A percentile compares a stretch with the other conserved stretches of the same genome.
phyloP scores from a whole-genome alignment of 2,113 vertebrate genomes.

The Nansenia antarctica region DNA sequence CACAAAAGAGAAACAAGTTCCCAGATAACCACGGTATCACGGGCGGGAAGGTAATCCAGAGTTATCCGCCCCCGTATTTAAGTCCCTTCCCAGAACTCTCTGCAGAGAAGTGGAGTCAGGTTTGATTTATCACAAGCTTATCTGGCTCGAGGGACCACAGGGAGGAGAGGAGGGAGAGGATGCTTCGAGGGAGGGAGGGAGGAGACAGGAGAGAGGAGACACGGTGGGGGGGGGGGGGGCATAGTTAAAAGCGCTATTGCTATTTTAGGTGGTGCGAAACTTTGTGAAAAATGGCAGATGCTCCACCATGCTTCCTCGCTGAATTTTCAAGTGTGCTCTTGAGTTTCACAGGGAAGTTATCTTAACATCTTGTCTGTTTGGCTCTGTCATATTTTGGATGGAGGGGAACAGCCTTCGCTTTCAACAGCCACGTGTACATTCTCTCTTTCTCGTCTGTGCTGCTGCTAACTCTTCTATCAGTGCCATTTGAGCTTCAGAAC shows the following conservation, averaged over 20 bases:
- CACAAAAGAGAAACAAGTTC: constrained; percentile 13
- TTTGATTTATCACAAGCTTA: constrained; percentile 52
- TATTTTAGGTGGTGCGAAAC: constrained; percentile 50
- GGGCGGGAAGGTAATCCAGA: constrained; percentile 26
- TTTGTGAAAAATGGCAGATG: constrained; percentile 41
- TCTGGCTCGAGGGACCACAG: constrained; percentile 9
- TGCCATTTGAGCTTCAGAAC: background rate
- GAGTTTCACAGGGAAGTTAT: constrained; percentile 25
- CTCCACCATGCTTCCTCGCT: constrained; percentile 11
- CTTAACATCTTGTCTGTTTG: constrained; percentile 26
- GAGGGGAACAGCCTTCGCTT: background rate
- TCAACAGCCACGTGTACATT: background rate
- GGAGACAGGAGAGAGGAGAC: background rate
- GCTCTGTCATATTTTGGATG: constrained; percentile 6
- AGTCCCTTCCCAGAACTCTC: constrained; percentile 23
- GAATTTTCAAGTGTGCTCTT: constrained; percentile 10
- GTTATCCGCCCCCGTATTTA: constrained; percentile 34
- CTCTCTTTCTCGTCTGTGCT: background rate
- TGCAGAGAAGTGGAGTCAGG: constrained; percentile 26
- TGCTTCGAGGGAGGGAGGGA: background rate
- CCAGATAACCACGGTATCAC: background rate
- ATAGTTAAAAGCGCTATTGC: constrained; percentile 24
- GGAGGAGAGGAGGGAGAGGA: background rate
- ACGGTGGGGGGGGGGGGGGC: background rate
- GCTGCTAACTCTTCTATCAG: background rate